These are phyloP conservation scores for Agrotis clavis DNA, from an alignment of 2,888 invertebrate species.

Conservation along the genomic window DNA sequence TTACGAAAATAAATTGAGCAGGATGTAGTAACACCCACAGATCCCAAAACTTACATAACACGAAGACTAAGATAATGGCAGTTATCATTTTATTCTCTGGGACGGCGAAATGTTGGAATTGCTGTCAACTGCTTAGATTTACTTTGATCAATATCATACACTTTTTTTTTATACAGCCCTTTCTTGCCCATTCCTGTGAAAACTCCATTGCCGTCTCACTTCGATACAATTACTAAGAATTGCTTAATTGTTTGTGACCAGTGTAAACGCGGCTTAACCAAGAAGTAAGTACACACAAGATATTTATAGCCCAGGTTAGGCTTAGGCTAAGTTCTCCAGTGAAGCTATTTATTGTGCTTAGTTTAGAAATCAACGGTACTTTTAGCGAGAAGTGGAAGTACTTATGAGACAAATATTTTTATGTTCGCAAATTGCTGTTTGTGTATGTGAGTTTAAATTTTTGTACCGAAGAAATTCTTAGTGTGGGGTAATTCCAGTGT, in stretches of 20 bases:
- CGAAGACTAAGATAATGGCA: too few relatives aligned
- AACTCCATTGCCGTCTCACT: not conserved
- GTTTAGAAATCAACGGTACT: conserved; percentile 48
- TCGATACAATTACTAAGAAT: not conserved
- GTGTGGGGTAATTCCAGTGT: too few relatives aligned
- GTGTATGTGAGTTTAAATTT: too few relatives aligned
- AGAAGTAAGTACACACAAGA: conserved; percentile 23
- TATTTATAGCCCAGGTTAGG: conserved; percentile 48
- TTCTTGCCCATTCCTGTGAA: not conserved
- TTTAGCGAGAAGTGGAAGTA: conserved; percentile 9
- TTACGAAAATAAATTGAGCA: too few relatives aligned
- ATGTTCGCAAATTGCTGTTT: conserved; percentile 10
- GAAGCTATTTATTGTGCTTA: conserved; percentile 33
- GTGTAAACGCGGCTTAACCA: conserved; percentile 13
- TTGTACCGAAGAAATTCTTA: too few relatives aligned
- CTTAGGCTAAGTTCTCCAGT: conserved; percentile 23
- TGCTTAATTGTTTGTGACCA: conserved; percentile 16
- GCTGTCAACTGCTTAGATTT: too few relatives aligned
- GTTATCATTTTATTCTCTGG: too few relatives aligned
- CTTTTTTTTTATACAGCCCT: too few relatives aligned
- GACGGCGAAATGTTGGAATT: conserved; percentile 4
- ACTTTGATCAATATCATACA: too few relatives aligned
- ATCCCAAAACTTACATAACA: too few relatives aligned
- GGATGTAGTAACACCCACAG: too few relatives aligned
- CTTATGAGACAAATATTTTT: conserved; percentile 5